Evolutionary conservation across 2,113 vertebrate genomes (phyloP).

Genomic region (Trogon surrucura): DNA sequence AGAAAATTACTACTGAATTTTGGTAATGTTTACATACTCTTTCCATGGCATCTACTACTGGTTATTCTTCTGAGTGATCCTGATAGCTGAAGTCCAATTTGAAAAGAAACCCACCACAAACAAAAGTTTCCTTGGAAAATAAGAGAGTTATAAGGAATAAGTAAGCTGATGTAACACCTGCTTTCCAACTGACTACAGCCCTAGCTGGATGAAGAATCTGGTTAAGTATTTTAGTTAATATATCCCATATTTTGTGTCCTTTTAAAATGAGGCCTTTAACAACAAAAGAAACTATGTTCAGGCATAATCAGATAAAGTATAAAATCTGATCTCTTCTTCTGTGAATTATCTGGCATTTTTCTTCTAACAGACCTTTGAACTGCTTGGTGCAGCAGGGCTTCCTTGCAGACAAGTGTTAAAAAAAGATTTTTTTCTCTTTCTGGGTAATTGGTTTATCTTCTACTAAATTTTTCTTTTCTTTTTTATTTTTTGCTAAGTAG

Average conservation of each 20-base stretch:
- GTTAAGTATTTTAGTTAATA: not conserved
- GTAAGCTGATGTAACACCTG: not conserved
- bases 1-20: not conserved
- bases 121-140: not conserved
- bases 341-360: not conserved
- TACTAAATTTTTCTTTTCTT: not conserved
- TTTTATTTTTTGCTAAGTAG: not conserved
- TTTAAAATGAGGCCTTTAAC: not conserved
- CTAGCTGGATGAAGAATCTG: not conserved
- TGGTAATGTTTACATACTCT: not conserved
- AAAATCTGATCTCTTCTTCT: not conserved
- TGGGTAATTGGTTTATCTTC: not conserved
- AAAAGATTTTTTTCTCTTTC: not conserved
- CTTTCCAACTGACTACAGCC: not conserved
- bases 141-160: not conserved
- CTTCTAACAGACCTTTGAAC: not conserved
- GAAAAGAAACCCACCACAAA: not conserved
- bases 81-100: not conserved
- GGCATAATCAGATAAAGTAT: not conserved
- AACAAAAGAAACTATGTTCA: not conserved
- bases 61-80: not conserved
- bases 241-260: not conserved
- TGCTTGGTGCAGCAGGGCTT: not conserved
- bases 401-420: not conserved
- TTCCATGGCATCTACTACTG: not conserved